phyloP scores from a whole-genome alignment of 2,888 invertebrate genomes.

The Parnassius glacialis region DNA sequence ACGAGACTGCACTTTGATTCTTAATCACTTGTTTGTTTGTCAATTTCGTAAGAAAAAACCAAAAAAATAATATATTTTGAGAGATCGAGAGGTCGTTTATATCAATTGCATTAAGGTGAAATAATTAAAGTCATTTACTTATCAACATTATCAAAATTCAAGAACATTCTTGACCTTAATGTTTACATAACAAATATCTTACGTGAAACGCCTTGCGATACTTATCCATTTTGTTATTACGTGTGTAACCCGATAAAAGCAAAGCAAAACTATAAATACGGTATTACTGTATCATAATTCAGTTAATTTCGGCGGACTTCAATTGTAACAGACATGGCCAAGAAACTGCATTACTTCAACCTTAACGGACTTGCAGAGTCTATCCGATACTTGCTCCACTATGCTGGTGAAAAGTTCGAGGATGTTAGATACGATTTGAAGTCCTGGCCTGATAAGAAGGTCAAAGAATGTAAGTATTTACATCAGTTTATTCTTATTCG shows the following conservation, averaged over 20 bases:
- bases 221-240: constrained; percentile 6
- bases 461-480: constrained; percentile 55
- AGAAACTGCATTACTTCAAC: constrained; percentile 52
- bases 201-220: not conserved
- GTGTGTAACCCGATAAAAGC: not conserved
- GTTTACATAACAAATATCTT: constrained; percentile 1
- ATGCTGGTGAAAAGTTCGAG: constrained; percentile 61
- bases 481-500: not conserved
- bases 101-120: not conserved
- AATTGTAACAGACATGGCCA: constrained; percentile 39
- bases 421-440: constrained; percentile 49
- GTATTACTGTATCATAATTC: not conserved
- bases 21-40: too few relatives aligned
- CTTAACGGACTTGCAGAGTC: constrained; percentile 55
- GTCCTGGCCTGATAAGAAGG: constrained; percentile 49
- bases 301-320: constrained; percentile 17
- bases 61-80: too few relatives aligned
- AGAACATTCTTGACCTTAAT: constrained; percentile 5
- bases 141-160: constrained; percentile 6
- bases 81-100: too few relatives aligned
- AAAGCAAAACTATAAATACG: constrained; percentile 18
- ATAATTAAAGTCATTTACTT: not conserved
- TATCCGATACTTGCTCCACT: constrained; percentile 61
- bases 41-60: too few relatives aligned
- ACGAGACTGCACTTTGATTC: too few relatives aligned